Conservation (phyloP, 1,140 invertebrate species). For the Drosophila nannoptera region DNA sequence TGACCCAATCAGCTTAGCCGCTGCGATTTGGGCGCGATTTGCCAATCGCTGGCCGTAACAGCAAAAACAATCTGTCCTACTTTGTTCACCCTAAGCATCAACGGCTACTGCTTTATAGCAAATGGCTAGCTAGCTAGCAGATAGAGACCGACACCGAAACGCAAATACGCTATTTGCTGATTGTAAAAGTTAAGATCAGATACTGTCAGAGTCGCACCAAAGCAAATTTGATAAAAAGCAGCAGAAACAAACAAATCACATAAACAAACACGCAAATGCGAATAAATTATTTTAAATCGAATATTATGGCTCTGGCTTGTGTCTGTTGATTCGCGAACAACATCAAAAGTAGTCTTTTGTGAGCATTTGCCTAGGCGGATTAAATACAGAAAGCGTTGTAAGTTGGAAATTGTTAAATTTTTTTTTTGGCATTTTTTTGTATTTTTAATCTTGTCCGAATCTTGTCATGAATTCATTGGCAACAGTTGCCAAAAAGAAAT, state of each 20-base stretch:
- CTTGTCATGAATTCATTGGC: slow-evolving; percentile 23
- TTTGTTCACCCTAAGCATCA: slow-evolving; percentile 17
- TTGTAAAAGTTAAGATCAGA: not conserved
- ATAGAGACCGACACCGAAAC: not conserved
- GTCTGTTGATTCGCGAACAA: slow-evolving; percentile 27
- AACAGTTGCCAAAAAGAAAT: slow-evolving; percentile 9
- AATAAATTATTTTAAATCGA: slow-evolving; percentile 47
- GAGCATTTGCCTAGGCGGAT: not conserved
- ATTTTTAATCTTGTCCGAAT: slow-evolving; percentile 20
- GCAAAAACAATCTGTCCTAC: slow-evolving; percentile 30
- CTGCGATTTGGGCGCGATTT: slow-evolving; percentile 13
- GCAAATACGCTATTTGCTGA: slow-evolving; percentile 21
- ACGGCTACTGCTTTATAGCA: slow-evolving; percentile 5
- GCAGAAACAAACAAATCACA: slow-evolving; percentile 1
- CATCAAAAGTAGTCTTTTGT: slow-evolving; percentile 14
- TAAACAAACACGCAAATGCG: slow-evolving; percentile 24
- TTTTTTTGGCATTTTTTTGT: too few species aligned
- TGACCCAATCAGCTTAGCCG: slow-evolving; percentile 23
- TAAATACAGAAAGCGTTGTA: too few species aligned
- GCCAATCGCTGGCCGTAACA: slow-evolving; percentile 17
- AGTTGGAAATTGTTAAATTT: too few species aligned
- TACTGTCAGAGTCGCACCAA: slow-evolving; percentile 6
- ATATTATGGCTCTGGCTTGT: slow-evolving; percentile 25
- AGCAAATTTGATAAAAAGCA: slow-evolving; percentile 1
- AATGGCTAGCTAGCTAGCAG: not conserved